phyloP scores from a whole-genome alignment of 2,888 invertebrate genomes.

The Himalopsyche kuldschensis region DNA sequence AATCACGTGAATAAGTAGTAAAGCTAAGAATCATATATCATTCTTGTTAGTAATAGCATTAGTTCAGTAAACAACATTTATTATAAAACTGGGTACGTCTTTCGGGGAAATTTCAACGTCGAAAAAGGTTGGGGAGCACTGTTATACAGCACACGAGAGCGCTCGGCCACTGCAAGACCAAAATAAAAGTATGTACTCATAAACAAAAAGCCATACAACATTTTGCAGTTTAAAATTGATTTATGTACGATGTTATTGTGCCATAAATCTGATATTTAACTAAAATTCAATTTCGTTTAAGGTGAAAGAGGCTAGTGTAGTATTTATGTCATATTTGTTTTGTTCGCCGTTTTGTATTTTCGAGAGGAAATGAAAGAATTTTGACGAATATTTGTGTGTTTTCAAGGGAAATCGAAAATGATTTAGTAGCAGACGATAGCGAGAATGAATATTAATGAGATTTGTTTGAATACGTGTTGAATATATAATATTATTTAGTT shows the following conservation, averaged over 20 bases:
- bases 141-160: not conserved
- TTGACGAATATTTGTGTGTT: not conserved
- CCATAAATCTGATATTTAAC: conserved; percentile 31
- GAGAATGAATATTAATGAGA: not conserved
- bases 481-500: too few species aligned
- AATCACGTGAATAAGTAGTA: too few species aligned
- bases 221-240: conserved; percentile 27
- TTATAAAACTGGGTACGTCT: too few species aligned
- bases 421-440: not conserved
- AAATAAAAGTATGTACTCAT: not conserved
- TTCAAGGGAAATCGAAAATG: not conserved
- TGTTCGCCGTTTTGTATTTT: not conserved
- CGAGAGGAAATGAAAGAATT: not conserved
- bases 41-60: too few species aligned
- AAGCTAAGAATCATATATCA: too few species aligned
- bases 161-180: not conserved
- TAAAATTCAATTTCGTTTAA: conserved; percentile 33
- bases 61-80: too few species aligned
- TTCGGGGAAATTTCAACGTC: too few species aligned
- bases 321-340: not conserved
- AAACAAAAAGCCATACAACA: not conserved
- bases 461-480: too few species aligned
- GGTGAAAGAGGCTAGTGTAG: not conserved
- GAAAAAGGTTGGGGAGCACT: not conserved
- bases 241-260: conserved; percentile 31